Conservation (phyloP, 2,113 vertebrate genomes). For the Pluvianellus socialis region DNA sequence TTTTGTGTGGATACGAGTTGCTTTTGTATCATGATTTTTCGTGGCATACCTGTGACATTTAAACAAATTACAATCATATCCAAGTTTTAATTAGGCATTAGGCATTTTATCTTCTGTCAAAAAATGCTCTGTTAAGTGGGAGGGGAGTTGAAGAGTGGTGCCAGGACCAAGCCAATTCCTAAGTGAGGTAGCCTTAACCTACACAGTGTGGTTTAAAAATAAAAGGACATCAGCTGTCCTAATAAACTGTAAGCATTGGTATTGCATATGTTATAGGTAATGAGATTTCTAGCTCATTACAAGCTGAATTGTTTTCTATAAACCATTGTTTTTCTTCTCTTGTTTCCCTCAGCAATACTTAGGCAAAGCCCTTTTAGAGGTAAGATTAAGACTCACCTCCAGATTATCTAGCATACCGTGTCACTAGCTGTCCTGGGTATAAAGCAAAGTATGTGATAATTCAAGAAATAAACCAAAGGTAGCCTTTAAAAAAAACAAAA, state of each 20-base stretch:
- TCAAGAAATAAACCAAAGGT: not conserved
- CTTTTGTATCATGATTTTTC: not conserved
- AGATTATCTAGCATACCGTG: not conserved
- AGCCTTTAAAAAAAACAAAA: not conserved
- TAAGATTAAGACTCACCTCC: not conserved
- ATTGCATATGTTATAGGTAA: not conserved
- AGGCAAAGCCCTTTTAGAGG: not conserved
- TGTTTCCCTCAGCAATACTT: not conserved
- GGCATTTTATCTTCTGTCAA: not conserved
- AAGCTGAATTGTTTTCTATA: not conserved
- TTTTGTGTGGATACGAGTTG: not conserved
- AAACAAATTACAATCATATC: not conserved
- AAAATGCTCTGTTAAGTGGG: not conserved
- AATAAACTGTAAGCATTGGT: not conserved
- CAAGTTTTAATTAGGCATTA: not conserved
- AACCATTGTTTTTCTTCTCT: not conserved
- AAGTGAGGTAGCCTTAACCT: not conserved
- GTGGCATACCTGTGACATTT: not conserved
- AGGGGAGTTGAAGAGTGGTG: not conserved
- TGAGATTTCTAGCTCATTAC: not conserved
- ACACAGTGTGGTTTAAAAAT: not conserved
- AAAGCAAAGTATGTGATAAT: not conserved
- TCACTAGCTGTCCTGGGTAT: not conserved
- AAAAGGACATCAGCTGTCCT: not conserved
- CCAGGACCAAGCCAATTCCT: not conserved